A percentile compares a stretch with the other conserved stretches of the same genome.
phyloP scores from a whole-genome alignment of 2,888 invertebrate species.

The Lumbricus terrestris region DNA sequence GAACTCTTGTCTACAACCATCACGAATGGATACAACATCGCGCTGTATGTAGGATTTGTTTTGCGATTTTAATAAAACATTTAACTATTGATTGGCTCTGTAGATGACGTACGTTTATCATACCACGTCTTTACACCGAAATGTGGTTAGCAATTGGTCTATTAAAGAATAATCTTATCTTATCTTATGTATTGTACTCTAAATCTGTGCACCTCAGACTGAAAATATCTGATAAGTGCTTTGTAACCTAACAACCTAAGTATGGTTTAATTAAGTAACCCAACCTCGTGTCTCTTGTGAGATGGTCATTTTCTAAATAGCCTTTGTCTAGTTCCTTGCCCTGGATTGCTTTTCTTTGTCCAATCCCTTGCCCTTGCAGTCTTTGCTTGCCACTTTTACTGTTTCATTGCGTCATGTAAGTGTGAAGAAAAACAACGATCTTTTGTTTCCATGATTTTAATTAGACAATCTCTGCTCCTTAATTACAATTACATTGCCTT shows the following conservation, averaged over 20 bases:
- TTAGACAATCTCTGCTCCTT: background rate
- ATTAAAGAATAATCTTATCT: too few relatives aligned
- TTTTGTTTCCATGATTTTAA: background rate
- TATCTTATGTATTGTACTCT: too few relatives aligned
- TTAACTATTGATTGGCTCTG: too few relatives aligned
- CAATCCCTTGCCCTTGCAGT: background rate
- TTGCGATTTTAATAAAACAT: too few relatives aligned
- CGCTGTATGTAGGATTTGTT: slow-evolving; percentile 65
- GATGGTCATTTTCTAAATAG: background rate
- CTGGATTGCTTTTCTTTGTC: background rate
- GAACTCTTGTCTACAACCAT: slow-evolving; percentile 83
- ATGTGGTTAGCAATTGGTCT: too few relatives aligned
- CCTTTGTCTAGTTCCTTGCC: background rate
- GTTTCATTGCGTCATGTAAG: background rate
- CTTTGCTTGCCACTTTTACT: background rate
- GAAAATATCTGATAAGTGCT: background rate
- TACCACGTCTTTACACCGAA: too few relatives aligned
- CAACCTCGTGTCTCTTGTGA: background rate
- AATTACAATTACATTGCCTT: background rate
- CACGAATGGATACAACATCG: slow-evolving; percentile 95
- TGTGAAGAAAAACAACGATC: background rate
- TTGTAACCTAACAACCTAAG: background rate
- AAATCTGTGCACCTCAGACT: background rate
- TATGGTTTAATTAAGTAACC: too few relatives aligned
- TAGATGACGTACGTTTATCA: too few relatives aligned